These are phyloP conservation scores for Anastrepha obliqua DNA, from an alignment of 1,140 invertebrate species.

Conservation along the genomic window DNA sequence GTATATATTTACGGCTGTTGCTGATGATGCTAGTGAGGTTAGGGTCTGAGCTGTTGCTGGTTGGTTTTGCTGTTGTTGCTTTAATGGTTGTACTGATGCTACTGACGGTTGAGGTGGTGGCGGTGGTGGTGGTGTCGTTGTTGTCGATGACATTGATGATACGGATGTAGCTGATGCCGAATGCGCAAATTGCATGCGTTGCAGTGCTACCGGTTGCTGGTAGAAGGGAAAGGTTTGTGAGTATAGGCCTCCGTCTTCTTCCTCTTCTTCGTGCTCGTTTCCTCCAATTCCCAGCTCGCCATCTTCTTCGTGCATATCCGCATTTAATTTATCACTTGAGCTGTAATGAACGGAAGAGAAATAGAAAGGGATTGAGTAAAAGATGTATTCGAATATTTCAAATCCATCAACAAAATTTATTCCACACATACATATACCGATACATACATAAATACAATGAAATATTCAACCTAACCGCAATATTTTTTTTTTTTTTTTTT, in stretches of 20 bases:
- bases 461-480: neutral
- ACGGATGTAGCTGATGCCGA: neutral
- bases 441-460: neutral
- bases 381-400: too few species aligned
- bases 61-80: conserved; percentile 16
- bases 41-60: conserved; percentile 17
- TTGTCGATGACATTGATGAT: conserved; percentile 53
- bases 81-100: neutral
- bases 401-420: too few species aligned
- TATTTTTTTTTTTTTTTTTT: too few species aligned
- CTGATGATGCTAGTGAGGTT: neutral
- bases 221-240: neutral
- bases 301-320: conserved; percentile 70
- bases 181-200: neutral
- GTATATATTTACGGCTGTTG: neutral
- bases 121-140: neutral
- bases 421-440: neutral
- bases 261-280: conserved; percentile 53
- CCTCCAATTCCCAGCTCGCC: conserved; percentile 36
- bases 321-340: conserved; percentile 69
- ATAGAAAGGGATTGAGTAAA: neutral
- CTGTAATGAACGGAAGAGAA: conserved; percentile 61
- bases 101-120: neutral
- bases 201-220: neutral
- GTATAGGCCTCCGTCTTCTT: neutral